Conservation (phyloP, 2,888 invertebrate species). For the Tyria jacobaeae region DNA sequence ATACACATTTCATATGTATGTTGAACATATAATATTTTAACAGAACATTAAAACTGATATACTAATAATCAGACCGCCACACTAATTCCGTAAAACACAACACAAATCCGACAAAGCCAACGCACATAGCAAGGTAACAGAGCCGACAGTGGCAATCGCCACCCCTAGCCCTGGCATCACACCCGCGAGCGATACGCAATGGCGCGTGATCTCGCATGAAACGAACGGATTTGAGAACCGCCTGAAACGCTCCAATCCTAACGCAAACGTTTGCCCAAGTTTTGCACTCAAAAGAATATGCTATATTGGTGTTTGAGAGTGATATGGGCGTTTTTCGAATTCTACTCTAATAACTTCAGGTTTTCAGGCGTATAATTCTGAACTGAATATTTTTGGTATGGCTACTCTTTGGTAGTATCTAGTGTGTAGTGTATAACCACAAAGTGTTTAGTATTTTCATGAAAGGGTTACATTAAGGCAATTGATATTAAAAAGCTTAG, state of each 20-base stretch:
- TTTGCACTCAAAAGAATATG: slow-evolving; percentile 74
- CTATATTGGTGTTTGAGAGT: slow-evolving; percentile 64
- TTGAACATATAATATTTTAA: not conserved
- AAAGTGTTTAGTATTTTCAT: no score
- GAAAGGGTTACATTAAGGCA: no score
- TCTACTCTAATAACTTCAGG: slow-evolving; percentile 31
- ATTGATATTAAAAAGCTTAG: no score
- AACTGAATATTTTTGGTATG: not conserved
- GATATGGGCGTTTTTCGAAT: slow-evolving; percentile 50
- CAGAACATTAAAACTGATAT: not conserved
- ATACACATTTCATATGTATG: not conserved
- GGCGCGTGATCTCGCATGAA: slow-evolving; percentile 78
- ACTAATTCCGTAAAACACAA: slow-evolving; percentile 11
- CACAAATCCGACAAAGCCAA: slow-evolving; percentile 10
- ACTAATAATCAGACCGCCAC: not conserved
- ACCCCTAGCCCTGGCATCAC: slow-evolving; percentile 42
- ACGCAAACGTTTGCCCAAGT: slow-evolving; percentile 75
- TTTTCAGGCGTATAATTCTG: slow-evolving; percentile 4
- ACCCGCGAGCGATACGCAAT: slow-evolving; percentile 66
- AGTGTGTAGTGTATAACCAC: no score
- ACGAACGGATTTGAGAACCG: slow-evolving; percentile 69
- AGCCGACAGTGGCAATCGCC: slow-evolving; percentile 23
- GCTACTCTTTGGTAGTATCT: not conserved
- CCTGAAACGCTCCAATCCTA: slow-evolving; percentile 70
- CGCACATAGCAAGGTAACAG: slow-evolving; percentile 3